phyloP scores from a whole-genome alignment of 2,113 vertebrate species.

The Ptyas mucosa region DNA sequence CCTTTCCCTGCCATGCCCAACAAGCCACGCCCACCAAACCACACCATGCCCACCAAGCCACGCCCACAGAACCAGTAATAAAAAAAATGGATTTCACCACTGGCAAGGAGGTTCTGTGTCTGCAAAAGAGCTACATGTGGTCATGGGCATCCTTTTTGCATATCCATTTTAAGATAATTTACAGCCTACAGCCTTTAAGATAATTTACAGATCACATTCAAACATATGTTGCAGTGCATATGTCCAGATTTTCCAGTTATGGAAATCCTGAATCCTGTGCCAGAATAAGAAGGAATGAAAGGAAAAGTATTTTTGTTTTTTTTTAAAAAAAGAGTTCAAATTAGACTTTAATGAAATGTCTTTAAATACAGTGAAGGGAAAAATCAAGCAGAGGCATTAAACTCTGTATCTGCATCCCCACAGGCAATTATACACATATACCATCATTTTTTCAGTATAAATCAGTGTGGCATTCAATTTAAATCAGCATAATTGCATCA shows the following conservation, averaged over 20 bases:
- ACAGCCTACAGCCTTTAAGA: background rate
- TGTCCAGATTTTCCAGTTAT: background rate
- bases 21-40: no score
- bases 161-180: background rate
- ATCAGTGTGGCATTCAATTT: conserved; percentile 7
- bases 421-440: background rate
- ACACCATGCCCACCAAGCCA: no score
- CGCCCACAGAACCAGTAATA: no score
- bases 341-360: background rate
- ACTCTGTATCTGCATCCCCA: background rate
- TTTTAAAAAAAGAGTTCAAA: background rate
- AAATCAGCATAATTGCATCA: conserved; percentile 16
- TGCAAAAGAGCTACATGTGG: background rate
- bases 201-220: background rate
- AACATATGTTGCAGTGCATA: background rate
- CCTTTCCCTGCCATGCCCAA: no score
- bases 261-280: background rate
- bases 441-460: background rate
- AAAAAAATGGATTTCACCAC: no score
- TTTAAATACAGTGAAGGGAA: background rate
- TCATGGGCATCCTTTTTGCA: background rate
- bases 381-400: background rate
- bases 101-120: background rate
- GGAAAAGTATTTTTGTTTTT: background rate
- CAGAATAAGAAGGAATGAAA: background rate